Conservation (phyloP, 2,888 invertebrate species). For the Macrophya alboannulata region DNA sequence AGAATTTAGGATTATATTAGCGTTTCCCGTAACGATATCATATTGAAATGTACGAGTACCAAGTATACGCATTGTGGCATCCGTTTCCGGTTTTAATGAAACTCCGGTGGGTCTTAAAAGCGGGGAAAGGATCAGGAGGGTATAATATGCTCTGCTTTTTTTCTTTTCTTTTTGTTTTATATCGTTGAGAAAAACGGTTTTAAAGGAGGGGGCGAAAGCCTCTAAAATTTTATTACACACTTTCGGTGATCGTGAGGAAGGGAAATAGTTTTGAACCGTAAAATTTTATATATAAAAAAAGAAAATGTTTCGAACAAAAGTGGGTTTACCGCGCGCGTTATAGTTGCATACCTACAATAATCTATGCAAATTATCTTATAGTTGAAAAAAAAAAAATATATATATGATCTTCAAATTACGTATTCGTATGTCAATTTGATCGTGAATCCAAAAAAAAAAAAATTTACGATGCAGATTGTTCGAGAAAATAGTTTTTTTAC, state of each 20-base stretch:
- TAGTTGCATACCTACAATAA: no score
- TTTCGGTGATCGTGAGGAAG: not conserved
- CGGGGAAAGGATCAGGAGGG: not conserved
- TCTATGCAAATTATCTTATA: no score
- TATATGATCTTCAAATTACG: not conserved
- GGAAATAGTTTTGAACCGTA: conserved; percentile 5
- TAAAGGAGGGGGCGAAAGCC: not conserved
- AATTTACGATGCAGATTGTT: not conserved
- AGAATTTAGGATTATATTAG: not conserved
- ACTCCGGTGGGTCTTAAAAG: not conserved
- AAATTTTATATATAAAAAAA: not conserved
- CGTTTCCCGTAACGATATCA: not conserved
- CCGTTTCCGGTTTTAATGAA: conserved; percentile 5
- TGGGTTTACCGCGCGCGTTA: no score
- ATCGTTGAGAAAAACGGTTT: conserved; percentile 22
- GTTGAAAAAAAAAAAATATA: no score
- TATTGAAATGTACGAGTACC: not conserved
- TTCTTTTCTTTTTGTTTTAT: not conserved
- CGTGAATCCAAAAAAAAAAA: conserved; percentile 1
- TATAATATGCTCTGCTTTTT: not conserved
- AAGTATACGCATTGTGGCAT: not conserved
- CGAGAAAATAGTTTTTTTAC: no score
- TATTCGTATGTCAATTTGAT: not conserved
- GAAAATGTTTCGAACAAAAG: not conserved
- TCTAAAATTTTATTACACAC: conserved; percentile 14